A percentile compares a stretch with the other conserved stretches of the same genome.
phyloP scores from a whole-genome alignment of 2,888 invertebrate genomes.

The Amaurobius ferox region DNA sequence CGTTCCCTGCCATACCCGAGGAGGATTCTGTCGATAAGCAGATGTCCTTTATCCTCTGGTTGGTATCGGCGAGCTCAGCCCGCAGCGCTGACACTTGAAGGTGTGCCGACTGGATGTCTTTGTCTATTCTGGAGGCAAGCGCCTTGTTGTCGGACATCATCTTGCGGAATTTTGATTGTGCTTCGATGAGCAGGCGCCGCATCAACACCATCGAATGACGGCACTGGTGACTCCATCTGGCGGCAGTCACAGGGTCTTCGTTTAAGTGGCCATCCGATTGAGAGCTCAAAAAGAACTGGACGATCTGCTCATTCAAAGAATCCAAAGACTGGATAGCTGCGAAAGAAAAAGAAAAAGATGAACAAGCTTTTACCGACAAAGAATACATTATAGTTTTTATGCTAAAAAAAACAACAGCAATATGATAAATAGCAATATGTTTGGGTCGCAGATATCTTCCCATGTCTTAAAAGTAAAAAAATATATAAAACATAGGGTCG shows the following conservation, averaged over 20 bases:
- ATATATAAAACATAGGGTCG: no score
- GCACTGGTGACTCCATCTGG: conserved; percentile 78
- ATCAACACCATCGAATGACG: conserved; percentile 90
- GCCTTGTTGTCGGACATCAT: conserved; percentile 90
- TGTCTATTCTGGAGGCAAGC: conserved; percentile 80
- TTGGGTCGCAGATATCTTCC: no score
- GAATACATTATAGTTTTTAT: no score
- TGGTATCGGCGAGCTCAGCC: conserved; percentile 81
- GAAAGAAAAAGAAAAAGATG: conserved; percentile 73
- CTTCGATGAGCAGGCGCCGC: conserved; percentile 90
- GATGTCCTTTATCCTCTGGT: conserved; percentile 78
- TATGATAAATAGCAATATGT: no score
- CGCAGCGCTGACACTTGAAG: conserved; percentile 79
- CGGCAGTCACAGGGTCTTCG: conserved; percentile 51
- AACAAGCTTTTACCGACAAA: no score
- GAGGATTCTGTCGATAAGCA: conserved; percentile 30
- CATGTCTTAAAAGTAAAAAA: no score
- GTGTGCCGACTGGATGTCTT: conserved; percentile 83
- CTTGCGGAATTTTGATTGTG: conserved; percentile 89
- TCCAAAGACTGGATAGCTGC: conserved; percentile 79
- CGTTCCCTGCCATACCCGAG: conserved; percentile 54
- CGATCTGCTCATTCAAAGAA: conserved; percentile 79
- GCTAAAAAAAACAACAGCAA: no score
- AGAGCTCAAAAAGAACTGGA: conserved; percentile 78
- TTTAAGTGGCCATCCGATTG: conserved; percentile 75